Base-by-base conservation (phyloP, 2,888 invertebrate genomes). In the Autographa gamma region DNA sequence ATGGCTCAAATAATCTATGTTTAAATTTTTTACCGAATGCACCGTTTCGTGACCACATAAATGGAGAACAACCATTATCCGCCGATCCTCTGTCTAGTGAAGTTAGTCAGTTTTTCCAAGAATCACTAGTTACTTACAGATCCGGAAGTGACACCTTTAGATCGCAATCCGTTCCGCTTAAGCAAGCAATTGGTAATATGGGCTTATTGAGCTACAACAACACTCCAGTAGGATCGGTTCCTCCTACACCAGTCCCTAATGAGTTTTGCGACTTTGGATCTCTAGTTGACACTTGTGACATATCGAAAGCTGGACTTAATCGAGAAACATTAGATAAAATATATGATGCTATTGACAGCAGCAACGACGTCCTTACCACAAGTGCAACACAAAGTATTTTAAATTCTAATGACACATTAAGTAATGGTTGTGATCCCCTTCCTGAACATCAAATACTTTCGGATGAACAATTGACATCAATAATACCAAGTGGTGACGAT, bases 81-180 rank as follows among this genome's bases (percentile, higher is more conserved):
- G 94, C 95, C 0, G 96, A 96, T 86, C 94, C 96, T 8, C 83
- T 96, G 68, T 96, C 96, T 1, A 96, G 96, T 68, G 97, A 97
- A 87, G 96, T 97, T 13, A 96, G 96, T 81, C 96, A 97, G 81
- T 96, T 97, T 81, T 96, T 97, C 84, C 96, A 96, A 74, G 96
- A 96, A 61, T 89, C 94, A 14, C 83, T 93, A 25, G 87, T 88
- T 9, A 89, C 86, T 62, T 96, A 95, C 78, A 93, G 95, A 71
- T 86, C 94, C 19, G 92, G 91, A 5, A 92, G 91, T 19, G 95
- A 96, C 70, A 90, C 93, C 76, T 96, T 93, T 82, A 96, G 98
- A 66, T 98, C 98, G 9, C 98, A 98, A 85, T 98, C 98, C 16
- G 98, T 98, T 63, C 98, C 98, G 0, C 91, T 97, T 25, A 97